These are phyloP conservation scores for Macroramphosus scolopax DNA, from an alignment of 2,797 vertebrate species.

Conservation along the genomic window DNA sequence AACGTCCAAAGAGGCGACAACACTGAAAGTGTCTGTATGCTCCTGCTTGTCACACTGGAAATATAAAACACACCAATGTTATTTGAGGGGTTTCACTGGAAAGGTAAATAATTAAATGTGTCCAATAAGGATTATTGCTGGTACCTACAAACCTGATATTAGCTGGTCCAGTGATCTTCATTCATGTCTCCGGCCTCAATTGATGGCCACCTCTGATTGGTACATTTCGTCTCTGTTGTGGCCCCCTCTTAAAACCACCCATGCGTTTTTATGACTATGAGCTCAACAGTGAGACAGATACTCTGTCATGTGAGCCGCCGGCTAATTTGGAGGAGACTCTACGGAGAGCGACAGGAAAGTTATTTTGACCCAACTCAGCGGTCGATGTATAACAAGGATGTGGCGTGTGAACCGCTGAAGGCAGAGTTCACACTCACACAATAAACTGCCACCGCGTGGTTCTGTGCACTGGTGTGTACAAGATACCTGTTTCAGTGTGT, in stretches of 20 bases:
- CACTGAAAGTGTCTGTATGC: too few species aligned
- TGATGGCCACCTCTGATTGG: constrained; percentile 1
- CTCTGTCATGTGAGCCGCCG: constrained; percentile 5
- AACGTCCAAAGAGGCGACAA: too few species aligned
- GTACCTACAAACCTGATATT: constrained; percentile 9
- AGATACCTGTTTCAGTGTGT: constrained; percentile 22
- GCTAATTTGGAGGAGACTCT: constrained; percentile 4
- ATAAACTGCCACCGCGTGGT: constrained; percentile 2
- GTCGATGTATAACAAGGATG: constrained; percentile 21
- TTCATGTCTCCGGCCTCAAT: not conserved
- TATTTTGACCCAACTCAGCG: constrained; percentile 35
- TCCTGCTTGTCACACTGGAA: not conserved
- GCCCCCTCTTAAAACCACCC: constrained; percentile 9
- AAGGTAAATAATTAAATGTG: not conserved
- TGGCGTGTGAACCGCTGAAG: constrained; percentile 6
- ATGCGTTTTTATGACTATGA: constrained; percentile 10
- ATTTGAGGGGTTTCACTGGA: too few species aligned
- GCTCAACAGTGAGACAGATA: constrained; percentile 1
- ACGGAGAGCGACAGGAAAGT: constrained; percentile 7
- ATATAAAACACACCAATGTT: not conserved
- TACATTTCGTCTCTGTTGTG: not conserved
- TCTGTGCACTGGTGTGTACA: constrained; percentile 1
- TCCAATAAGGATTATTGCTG: constrained; percentile 11
- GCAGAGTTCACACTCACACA: not conserved
- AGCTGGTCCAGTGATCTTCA: constrained; percentile 1